Evolutionary conservation across 1,140 invertebrate species (phyloP).

Genomic region (Brachionus rotundiformis): DNA sequence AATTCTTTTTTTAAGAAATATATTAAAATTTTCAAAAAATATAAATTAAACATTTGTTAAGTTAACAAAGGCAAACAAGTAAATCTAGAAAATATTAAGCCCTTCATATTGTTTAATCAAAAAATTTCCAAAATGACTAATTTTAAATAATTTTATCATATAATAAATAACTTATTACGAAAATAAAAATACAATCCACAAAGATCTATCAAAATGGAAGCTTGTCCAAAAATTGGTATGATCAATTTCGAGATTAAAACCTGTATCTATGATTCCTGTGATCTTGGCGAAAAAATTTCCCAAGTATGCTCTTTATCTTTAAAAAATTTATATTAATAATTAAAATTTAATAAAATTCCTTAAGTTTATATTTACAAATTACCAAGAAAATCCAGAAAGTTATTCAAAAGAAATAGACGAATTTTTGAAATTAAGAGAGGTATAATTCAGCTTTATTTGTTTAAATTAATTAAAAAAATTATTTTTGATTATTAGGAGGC

Average conservation of each 20-base stretch:
- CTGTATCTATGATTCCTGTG: constrained; percentile 69
- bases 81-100: not conserved
- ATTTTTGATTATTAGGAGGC: constrained; percentile 65
- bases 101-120: constrained; percentile 12
- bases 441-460: constrained; percentile 59
- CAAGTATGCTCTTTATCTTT: no score
- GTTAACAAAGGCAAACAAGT: not conserved
- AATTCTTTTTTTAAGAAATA: no score
- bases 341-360: no score
- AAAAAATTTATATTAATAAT: no score
- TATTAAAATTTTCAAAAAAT: no score
- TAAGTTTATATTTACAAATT: constrained; percentile 85
- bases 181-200: not conserved
- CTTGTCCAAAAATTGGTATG: constrained; percentile 86
- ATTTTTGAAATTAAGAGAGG: constrained; percentile 78
- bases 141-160: constrained; percentile 13
- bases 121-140: constrained; percentile 10
- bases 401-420: constrained; percentile 85
- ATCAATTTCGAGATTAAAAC: constrained; percentile 82
- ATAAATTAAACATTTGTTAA: no score
- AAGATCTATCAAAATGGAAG: constrained; percentile 75
- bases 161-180: constrained; percentile 15
- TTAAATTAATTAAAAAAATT: not conserved
- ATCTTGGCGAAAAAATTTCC: constrained; percentile 49
- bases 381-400: constrained; percentile 86